phyloP scores from a whole-genome alignment of 2,113 vertebrate genomes.

The Gambusia affinis region DNA sequence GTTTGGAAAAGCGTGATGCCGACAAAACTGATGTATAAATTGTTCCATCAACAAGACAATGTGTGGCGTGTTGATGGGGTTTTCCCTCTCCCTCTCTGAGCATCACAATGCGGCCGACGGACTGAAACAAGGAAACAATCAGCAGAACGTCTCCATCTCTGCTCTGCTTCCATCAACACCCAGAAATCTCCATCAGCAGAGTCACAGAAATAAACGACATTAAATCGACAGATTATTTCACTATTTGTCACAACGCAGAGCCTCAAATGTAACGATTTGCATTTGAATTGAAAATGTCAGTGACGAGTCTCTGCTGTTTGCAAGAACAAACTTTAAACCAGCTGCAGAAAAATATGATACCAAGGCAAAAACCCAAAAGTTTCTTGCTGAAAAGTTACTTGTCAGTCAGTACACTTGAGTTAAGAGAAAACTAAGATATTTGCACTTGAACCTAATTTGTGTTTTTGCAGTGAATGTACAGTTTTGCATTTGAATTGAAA shows the following conservation, averaged over 20 bases:
- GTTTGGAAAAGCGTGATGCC: constrained; percentile 19
- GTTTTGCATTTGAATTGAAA: no score
- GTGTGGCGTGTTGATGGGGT: constrained; percentile 41
- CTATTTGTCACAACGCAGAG: not conserved
- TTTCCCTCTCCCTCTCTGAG: constrained; percentile 1
- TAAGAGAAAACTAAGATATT: no score
- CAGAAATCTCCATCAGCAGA: not conserved
- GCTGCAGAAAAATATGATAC: not conserved
- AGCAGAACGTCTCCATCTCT: constrained; percentile 20
- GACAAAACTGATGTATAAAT: constrained; percentile 54
- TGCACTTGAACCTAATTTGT: no score
- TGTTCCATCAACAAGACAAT: constrained; percentile 53
- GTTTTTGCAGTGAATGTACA: no score
- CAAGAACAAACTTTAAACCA: not conserved
- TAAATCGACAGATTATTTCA: constrained; percentile 5
- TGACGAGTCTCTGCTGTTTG: no score
- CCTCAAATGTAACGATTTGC: not conserved
- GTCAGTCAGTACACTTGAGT: no score
- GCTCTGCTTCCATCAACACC: constrained; percentile 4
- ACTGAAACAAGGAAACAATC: constrained; percentile 16
- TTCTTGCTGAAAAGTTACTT: no score
- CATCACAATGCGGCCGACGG: constrained; percentile 19
- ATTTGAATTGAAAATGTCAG: not conserved
- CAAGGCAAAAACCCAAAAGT: not conserved
- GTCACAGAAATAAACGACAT: not conserved